A percentile compares a stretch with the other conserved stretches of the same genome.
Evolutionary conservation across 2,888 invertebrate genomes (phyloP).

Genomic region (Rosalia funebris): DNA sequence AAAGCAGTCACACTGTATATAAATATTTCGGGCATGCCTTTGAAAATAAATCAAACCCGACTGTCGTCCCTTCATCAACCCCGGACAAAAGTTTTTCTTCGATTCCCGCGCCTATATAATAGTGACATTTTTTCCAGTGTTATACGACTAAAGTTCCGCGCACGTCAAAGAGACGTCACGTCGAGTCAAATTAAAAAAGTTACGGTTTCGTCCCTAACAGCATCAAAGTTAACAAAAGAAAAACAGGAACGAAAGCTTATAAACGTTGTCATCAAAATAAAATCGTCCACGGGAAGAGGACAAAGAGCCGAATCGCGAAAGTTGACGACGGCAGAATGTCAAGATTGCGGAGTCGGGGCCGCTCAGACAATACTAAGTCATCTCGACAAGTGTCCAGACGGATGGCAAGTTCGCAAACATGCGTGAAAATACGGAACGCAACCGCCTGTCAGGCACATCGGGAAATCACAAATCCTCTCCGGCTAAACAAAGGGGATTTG

Average conservation of each 20-base stretch:
- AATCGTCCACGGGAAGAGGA: slow-evolving; percentile 2
- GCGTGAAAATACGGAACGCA: slow-evolving; percentile 26
- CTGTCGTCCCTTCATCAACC: not conserved
- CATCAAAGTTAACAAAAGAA: not conserved
- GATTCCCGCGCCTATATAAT: not conserved
- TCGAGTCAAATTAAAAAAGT: slow-evolving; percentile 1
- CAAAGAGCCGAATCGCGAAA: slow-evolving; percentile 19
- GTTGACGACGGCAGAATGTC: slow-evolving; percentile 30
- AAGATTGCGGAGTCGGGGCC: slow-evolving; percentile 40
- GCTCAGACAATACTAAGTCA: slow-evolving; percentile 43
- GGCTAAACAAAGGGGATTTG: not conserved
- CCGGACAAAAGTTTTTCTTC: not conserved
- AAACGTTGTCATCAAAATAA: slow-evolving; percentile 13
- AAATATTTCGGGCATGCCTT: too few species aligned
- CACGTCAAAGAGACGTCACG: not conserved
- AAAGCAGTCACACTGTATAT: too few species aligned
- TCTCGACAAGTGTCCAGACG: slow-evolving; percentile 53
- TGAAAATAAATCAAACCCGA: not conserved
- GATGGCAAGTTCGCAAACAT: slow-evolving; percentile 47
- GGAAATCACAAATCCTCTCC: not conserved
- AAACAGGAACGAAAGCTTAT: not conserved
- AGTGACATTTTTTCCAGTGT: not conserved
- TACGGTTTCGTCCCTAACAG: not conserved
- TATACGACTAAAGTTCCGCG: not conserved
- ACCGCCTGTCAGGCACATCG: slow-evolving; percentile 30